These are phyloP conservation scores for Apotomis capreana DNA, from an alignment of 2,888 invertebrate species.

Conservation along the genomic window DNA sequence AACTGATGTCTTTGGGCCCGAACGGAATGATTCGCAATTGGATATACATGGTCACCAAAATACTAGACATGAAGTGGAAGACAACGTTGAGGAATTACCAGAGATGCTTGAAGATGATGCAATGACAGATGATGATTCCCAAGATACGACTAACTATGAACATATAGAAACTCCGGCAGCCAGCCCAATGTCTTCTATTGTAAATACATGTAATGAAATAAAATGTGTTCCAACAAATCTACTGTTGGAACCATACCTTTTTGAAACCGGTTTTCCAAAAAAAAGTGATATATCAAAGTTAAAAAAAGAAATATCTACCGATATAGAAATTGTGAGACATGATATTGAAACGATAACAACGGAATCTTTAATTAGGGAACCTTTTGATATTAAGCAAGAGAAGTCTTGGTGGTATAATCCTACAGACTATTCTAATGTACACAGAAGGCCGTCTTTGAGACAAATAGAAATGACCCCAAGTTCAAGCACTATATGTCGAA, in stretches of 20 bases:
- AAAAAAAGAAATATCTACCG: neutral
- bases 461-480: too few relatives aligned
- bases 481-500: too few relatives aligned
- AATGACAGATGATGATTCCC: constrained; percentile 11
- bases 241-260: neutral
- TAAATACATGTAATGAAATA: constrained; percentile 2
- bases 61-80: neutral
- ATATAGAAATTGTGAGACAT: constrained; percentile 2
- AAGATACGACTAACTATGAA: constrained; percentile 10
- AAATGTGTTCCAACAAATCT: constrained; percentile 9
- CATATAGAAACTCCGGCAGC: neutral
- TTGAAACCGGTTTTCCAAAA: neutral
- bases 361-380: too few relatives aligned
- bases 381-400: too few relatives aligned
- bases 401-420: too few relatives aligned
- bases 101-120: neutral
- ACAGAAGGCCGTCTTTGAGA: too few relatives aligned
- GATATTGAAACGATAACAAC: neutral
- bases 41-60: neutral
- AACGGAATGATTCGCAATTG: too few relatives aligned
- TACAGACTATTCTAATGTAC: too few relatives aligned
- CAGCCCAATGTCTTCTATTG: neutral
- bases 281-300: neutral
- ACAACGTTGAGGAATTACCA: neutral
- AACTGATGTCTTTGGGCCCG: too few relatives aligned